A percentile compares a stretch with the other conserved stretches of the same genome.
Evolutionary conservation across 2,113 vertebrate genomes (phyloP).

Genomic region (Caracal caracal): DNA sequence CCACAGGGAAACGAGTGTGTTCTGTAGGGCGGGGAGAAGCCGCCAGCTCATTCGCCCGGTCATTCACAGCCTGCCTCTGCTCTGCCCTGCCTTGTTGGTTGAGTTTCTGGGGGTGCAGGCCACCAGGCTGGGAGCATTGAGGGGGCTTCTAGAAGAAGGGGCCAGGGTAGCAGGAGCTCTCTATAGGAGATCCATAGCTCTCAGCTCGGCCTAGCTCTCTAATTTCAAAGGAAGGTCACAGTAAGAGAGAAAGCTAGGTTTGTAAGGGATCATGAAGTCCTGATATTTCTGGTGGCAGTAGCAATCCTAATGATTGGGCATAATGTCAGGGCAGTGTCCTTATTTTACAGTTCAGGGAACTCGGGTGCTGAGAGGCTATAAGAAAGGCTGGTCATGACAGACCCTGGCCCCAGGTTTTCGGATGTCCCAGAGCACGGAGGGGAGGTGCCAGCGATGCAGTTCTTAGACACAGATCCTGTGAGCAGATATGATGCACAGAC

Average conservation of each 20-base stretch:
- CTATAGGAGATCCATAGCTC: neutral
- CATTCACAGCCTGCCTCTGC: neutral
- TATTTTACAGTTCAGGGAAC: neutral
- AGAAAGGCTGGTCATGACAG: neutral
- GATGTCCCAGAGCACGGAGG: neutral
- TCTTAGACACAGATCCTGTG: neutral
- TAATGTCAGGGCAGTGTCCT: neutral
- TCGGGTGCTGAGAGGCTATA: neutral
- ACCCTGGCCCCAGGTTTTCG: neutral
- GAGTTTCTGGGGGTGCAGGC: neutral
- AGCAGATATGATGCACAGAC: neutral
- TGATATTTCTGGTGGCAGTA: neutral
- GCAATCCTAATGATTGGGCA: too few relatives aligned
- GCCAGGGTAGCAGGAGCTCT: neutral
- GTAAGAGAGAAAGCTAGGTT: neutral
- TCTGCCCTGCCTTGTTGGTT: neutral
- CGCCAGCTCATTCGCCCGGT: accelerated
- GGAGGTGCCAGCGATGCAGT: neutral
- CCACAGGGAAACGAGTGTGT: neutral
- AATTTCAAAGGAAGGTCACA: neutral
- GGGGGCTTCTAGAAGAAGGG: neutral
- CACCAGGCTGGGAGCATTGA: neutral
- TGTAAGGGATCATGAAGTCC: neutral
- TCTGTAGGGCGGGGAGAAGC: neutral
- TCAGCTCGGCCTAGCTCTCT: neutral